Base-by-base conservation (phyloP, 2,113 vertebrate species). In the Sylvilagus bachmani region DNA sequence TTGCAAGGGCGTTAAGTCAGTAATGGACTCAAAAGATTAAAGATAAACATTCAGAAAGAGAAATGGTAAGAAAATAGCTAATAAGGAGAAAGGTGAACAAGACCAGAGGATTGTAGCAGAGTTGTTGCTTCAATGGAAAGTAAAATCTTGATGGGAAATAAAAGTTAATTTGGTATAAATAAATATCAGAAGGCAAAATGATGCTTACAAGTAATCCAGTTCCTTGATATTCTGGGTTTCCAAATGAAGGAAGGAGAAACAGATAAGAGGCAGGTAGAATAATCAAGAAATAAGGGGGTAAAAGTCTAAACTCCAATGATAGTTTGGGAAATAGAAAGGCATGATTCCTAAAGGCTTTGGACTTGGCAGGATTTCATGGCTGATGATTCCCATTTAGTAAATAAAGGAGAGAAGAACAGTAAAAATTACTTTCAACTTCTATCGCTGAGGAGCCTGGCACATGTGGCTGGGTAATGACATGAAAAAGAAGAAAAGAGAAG, bases 111-210 rank as follows among this genome's bases (percentile, higher is more conserved):
- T 2, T 78, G 16, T 2, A 62, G 69, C 7, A 61, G 31, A 58
- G 27, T 2, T 78, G 8, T 12, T 67, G 16, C 27, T 77, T 93
- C 31, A 84, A 74, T 17, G 3, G 29, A 95, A 44, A 83, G 17
- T 24, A 75, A 79, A 8, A 53, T 44, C 49, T 51, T 74, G 7
- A 53, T 10, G 61, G 22, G 31, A 86, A 97, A 85, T 69, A 22
- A 94, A 86, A 84, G 64, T 89, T 81, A 86, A 83, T 49, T 82
- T 66, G 29, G 71, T 38, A 19, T 29, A 17, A 92, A 83, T 93
- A 83, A 93, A 66, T 9, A 94, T 62, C 49, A 86, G 44, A 89
- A 94, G 71, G 31, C 29, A 69, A 91, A 96, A 79, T 66, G 93
- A 95, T 89, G 27, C 58, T 88, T 89, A 55, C 71, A 88, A 95